Evolutionary conservation across 2,113 vertebrate species (phyloP), one percentile per base, ranked within the genome.

Genomic region (Chlorodrepanis virens): DNA sequence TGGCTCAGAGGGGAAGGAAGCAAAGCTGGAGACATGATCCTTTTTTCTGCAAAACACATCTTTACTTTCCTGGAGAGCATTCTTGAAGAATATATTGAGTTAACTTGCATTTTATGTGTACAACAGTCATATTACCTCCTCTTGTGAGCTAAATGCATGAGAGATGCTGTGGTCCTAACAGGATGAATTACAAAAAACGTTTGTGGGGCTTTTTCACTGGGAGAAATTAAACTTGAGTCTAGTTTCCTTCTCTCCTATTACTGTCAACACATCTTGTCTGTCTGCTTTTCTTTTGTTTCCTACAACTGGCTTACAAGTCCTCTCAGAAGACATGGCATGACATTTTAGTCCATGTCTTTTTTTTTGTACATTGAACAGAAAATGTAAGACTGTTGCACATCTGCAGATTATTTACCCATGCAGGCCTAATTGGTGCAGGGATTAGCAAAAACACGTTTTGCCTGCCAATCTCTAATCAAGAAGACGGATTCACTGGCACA

Each of bases 391-490:
- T 79, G 42, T 80, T 86, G 74, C 3, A 2, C 50, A 76, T 90
- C 87, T 94, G 87, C 91, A 80, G 42, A 83, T 87, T 91, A 85
- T 93, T 96, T 95, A 85, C 61, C 84, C 60, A 40, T 77, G 78
- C 67, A 63, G 59, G 25, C 63, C 75, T 85, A 69, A 87, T 89
- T 6, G 12, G 59, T 67, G 52, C 75, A 40, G 68, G 91, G 82
- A 90, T 95, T 78, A 95, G 82, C 78, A 90, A 91, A 91, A 87
- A 70, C 71, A 94, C 28, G 52, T 78, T 93, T 96, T 80, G 60
- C 88, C 68, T 95, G 91, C 85, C 93, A 95, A 37, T 83, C 75
- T 83, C 47, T 95, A 88, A 90, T 93, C 87, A 95, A 83, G 90
- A 78, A 64, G 79, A 79, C 22, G 18, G 64, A 81, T 87, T 90